Base-by-base conservation (phyloP, 2,888 invertebrate species). In the Melinaea marsaeus region DNA sequence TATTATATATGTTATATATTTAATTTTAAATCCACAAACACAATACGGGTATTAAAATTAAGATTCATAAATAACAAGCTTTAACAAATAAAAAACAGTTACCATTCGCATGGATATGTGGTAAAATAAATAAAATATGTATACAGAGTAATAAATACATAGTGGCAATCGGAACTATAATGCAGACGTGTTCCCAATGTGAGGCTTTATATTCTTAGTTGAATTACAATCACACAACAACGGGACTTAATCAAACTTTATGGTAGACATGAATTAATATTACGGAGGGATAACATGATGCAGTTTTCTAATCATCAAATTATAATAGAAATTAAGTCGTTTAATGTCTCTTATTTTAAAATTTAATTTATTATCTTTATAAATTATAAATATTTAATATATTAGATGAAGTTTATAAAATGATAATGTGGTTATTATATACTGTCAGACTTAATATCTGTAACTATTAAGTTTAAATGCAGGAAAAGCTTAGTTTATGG, bases 161-260 rank as follows among this genome's bases (percentile, higher is more conserved):
- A 75, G 73, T 79, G 77, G 74, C 75, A 73, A 73, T 66, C 66
- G 73, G 65, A 70, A 74, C 74, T 67, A 71, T 77, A 86, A 84
- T 86, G 85, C 80, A 81, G 74, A 70, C 71, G 68, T 67, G 71
- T 70, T 73, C 70, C 71, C 73, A 71, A 73, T 70, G 72, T 74
- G 77, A 73, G 76, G 79, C 73, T 77, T 81, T 86, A 84, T 86
- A 86, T 85, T 74, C 78, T 71, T 71, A 74, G 74, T 74, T 75
- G 71, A 79, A 80, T 78, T 79, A 80, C 77, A 76, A 80, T 79
- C 79, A 37, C 1, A 7, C 48, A 56, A 57, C 61, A 61, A 58
- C 61, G 32, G 58, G 51, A 47, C 22, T 13, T 72, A 68, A 74
- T 76, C 77, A 79, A 78, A 76, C 74, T 55, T 37, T 48, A 48